Conservation (phyloP, 2,888 invertebrate genomes). For the Coelopa pilipes region DNA sequence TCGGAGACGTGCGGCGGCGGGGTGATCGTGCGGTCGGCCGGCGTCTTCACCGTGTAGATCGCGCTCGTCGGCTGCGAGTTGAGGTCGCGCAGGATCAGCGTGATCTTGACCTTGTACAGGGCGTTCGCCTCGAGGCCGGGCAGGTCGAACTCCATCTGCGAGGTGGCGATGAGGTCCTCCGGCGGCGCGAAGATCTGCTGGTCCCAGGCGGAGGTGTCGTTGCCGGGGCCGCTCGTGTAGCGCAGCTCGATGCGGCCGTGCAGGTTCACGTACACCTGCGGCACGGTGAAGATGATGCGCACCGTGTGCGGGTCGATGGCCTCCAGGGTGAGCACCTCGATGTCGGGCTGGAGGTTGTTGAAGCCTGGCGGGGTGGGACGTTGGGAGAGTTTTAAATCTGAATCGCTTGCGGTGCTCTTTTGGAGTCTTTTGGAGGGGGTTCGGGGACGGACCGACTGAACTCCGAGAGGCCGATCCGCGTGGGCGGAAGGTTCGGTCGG, state of each 20-base stretch:
- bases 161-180: constrained; percentile 85
- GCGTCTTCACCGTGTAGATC: constrained; percentile 79
- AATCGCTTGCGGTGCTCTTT: too few relatives aligned
- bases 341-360: constrained; percentile 60
- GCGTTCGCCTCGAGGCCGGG: constrained; percentile 81
- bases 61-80: constrained; percentile 82
- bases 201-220: constrained; percentile 80
- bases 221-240: constrained; percentile 81
- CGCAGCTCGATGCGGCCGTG: constrained; percentile 88
- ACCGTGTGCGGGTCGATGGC: constrained; percentile 83
- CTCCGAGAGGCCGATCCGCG: too few relatives aligned
- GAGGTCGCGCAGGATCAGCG: constrained; percentile 80
- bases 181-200: constrained; percentile 89
- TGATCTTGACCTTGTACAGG: constrained; percentile 84
- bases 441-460: too few relatives aligned
- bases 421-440: too few relatives aligned
- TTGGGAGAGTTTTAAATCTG: too few relatives aligned
- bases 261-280: constrained; percentile 83
- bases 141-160: constrained; percentile 86
- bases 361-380: constrained; percentile 43
- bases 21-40: constrained; percentile 68
- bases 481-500: too few relatives aligned
- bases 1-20: constrained; percentile 63
- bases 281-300: constrained; percentile 84
- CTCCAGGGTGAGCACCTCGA: constrained; percentile 74